These are phyloP conservation scores for Sminthurinus signatus DNA, from an alignment of 1,140 invertebrate species.

Conservation along the genomic window DNA sequence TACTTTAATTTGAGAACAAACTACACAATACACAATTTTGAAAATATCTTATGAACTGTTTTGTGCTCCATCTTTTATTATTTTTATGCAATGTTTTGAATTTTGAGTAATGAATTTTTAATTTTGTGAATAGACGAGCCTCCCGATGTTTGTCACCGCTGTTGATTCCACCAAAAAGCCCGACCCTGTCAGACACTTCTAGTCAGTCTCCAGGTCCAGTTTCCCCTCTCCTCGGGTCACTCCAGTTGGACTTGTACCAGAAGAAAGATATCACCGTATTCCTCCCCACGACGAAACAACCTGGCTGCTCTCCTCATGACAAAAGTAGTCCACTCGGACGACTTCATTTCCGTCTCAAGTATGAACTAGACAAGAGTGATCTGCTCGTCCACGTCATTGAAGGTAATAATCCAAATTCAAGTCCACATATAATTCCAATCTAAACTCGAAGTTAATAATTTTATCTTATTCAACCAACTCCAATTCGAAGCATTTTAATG, in stretches of 20 bases:
- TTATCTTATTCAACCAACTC: too few species aligned
- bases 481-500: too few species aligned
- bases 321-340: conserved; percentile 58
- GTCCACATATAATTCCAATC: too few species aligned
- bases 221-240: conserved; percentile 68
- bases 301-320: conserved; percentile 47
- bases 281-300: conserved; percentile 50
- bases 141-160: conserved; percentile 61
- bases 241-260: conserved; percentile 77
- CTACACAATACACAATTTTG: too few species aligned
- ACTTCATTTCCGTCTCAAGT: conserved; percentile 75
- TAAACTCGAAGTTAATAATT: too few species aligned
- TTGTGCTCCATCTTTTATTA: too few species aligned
- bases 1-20: too few species aligned
- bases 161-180: conserved; percentile 55
- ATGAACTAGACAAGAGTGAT: conserved; percentile 82
- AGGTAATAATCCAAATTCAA: too few species aligned
- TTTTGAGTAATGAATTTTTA: too few species aligned
- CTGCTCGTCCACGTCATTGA: conserved; percentile 80
- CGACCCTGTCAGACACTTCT: conserved; percentile 26
- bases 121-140: conserved; percentile 16
- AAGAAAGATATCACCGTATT: conserved; percentile 65
- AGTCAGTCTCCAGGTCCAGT: conserved; percentile 47
- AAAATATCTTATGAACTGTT: too few species aligned
- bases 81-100: too few species aligned